Percentiles rank a stretch among this genome's conserved stretches.
phyloP scores from a whole-genome alignment of 2,888 invertebrate genomes.

The Galerucella pusilla region DNA sequence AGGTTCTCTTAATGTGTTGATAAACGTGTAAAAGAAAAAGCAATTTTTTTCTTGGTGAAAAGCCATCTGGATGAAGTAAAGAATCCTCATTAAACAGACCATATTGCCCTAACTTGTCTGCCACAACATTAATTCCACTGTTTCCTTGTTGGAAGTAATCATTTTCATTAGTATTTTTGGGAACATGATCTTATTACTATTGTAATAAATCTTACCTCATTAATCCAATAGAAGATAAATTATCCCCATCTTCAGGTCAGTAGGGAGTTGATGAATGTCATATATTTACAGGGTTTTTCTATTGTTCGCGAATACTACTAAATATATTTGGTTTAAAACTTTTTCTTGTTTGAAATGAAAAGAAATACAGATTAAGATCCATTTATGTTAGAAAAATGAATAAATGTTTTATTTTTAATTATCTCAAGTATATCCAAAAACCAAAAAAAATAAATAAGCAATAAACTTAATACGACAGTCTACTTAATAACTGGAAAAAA shows the following conservation, averaged over 20 bases:
- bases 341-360: too few species aligned
- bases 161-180: conserved; percentile 42
- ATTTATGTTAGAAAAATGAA: too few species aligned
- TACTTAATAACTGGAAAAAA: not conserved
- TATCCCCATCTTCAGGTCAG: conserved; percentile 47
- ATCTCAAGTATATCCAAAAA: too few species aligned
- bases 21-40: conserved; percentile 29
- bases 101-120: conserved; percentile 37
- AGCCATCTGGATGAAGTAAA: conserved; percentile 34
- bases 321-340: too few species aligned
- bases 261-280: conserved; percentile 51
- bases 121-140: conserved; percentile 30
- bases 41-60: conserved; percentile 29
- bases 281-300: conserved; percentile 36
- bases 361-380: too few species aligned
- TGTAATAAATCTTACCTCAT: conserved; percentile 47
- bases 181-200: conserved; percentile 43
- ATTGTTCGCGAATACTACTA: not conserved
- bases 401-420: too few species aligned
- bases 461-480: not conserved
- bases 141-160: conserved; percentile 34
- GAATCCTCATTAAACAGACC: conserved; percentile 41
- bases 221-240: conserved; percentile 48
- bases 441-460: not conserved
- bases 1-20: conserved; percentile 26